Evolutionary conservation across 2,113 vertebrate species (phyloP).

Genomic region (Pterocles orientalis): DNA sequence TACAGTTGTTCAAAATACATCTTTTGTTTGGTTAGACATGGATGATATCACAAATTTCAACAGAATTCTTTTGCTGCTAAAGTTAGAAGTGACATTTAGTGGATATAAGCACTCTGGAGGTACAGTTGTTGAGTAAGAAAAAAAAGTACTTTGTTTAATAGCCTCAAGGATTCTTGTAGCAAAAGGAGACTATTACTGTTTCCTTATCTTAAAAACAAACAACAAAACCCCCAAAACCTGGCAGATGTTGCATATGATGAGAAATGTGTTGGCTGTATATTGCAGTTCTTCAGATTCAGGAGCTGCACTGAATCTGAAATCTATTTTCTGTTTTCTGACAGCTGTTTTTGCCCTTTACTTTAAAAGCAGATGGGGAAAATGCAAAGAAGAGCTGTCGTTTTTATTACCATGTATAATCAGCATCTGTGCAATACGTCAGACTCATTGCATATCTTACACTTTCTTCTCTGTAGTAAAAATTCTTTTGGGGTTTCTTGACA

Average conservation of each 20-base stretch:
- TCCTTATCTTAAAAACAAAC: conserved; percentile 29
- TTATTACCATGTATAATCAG: conserved; percentile 76
- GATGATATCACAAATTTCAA: conserved; percentile 25
- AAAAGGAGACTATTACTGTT: background rate
- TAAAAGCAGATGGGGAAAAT: conserved; percentile 77
- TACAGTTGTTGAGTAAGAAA: background rate
- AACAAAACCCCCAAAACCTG: background rate
- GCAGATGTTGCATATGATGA: background rate
- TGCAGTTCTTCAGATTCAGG: conserved; percentile 43
- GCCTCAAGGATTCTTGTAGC: conserved; percentile 12
- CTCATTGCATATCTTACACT: conserved; percentile 27
- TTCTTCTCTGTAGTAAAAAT: conserved; percentile 52
- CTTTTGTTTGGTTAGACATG: conserved; percentile 8
- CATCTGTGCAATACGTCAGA: conserved; percentile 72
- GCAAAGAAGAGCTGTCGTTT: conserved; percentile 72
- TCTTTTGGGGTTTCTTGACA: conserved; percentile 32
- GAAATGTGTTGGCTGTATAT: background rate
- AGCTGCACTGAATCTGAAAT: conserved; percentile 56
- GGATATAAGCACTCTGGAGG: conserved; percentile 10
- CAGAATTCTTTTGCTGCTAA: background rate
- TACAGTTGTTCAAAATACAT: background rate
- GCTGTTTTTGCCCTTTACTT: conserved; percentile 76
- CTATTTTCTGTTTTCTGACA: conserved; percentile 62
- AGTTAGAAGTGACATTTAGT: background rate
- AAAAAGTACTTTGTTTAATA: background rate